phyloP scores from a whole-genome alignment of 2,797 vertebrate genomes.

The Neopelma chrysocephalum region DNA sequence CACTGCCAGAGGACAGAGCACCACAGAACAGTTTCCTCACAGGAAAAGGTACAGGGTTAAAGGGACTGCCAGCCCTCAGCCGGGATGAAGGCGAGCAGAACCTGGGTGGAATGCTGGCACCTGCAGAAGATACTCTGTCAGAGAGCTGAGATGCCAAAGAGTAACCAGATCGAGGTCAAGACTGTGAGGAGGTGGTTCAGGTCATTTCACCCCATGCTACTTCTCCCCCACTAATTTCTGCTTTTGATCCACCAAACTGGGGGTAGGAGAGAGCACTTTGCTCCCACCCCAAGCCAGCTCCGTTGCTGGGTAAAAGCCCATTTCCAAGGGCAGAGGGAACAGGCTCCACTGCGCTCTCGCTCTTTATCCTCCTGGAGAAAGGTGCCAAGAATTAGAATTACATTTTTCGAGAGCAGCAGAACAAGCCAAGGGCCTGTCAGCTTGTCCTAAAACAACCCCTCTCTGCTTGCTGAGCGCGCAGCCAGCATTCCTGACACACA shows the following conservation, averaged over 20 bases:
- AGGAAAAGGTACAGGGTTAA: background rate
- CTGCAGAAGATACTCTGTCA: background rate
- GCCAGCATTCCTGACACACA: conserved; percentile 61
- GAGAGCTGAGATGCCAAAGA: background rate
- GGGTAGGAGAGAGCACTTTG: background rate
- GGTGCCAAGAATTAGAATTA: conserved; percentile 53
- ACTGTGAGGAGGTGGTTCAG: background rate
- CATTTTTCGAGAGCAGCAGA: conserved; percentile 45
- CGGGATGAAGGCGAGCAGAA: fast-evolving
- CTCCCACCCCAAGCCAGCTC: background rate
- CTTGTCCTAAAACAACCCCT: conserved; percentile 70
- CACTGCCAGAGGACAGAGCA: background rate
- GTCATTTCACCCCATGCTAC: background rate
- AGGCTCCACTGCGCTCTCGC: background rate
- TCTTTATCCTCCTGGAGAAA: conserved; percentile 18
- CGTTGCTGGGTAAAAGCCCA: background rate
- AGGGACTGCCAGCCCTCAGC: background rate
- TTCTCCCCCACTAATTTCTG: background rate
- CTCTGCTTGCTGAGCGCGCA: background rate
- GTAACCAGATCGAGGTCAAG: background rate
- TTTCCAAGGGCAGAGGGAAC: conserved; percentile 23
- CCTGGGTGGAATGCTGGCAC: background rate
- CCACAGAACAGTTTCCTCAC: fast-evolving
- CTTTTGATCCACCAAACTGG: background rate
- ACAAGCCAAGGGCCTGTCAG: conserved; percentile 63